Evolutionary conservation across 2,888 invertebrate species (phyloP), one percentile per base, ranked within the genome.

Genomic region (Tanytarsus gracilentus): DNA sequence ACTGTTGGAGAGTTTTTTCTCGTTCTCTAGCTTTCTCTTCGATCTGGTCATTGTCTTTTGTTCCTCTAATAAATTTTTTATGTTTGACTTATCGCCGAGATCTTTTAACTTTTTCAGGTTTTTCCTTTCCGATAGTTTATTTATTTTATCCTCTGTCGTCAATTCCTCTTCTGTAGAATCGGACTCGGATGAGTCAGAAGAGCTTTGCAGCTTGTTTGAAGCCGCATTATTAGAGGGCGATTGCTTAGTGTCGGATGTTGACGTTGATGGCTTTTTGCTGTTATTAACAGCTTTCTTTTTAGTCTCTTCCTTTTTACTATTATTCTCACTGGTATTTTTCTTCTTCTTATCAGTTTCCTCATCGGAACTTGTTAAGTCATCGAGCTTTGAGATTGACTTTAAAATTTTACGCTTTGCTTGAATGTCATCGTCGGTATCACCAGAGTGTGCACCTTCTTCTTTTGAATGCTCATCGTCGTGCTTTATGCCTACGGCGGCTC

Each of bases 11-110:
- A 72, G 59, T 62, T 72, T 70, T 3, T 69, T 65, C 50, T 73
- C 72, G n/a, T 72, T 62, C 64, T 71, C 72, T 39, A 69, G 67
- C 63, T 72, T 72, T 1, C 68, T 67, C 64, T 71, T 72, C 40
- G 68, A 77, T 67, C 70, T 70, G 49, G 70, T 77, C 77, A 70
- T 75, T 64, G 69, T 74, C 66, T 70, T 73, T 62, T 61, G 66
- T 62, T 50, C 64, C n/a, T 62, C 52, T 6, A 60, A 50, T 9
- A 60, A 18, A 3, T n/a, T 50, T 14, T 60, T 60, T 9, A 48
- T 21, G 16, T 25, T 29, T 18, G 58, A 58, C 6, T 18, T 18
- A 25, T 59, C 26, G n/a, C 60, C 50, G 11, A 49, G 36, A 33
- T 49, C 33, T 59, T 59, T 59, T 7, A 30, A 14, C 16, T 59